Conservation (phyloP, 2,113 vertebrate species). For the Murina feae region DNA sequence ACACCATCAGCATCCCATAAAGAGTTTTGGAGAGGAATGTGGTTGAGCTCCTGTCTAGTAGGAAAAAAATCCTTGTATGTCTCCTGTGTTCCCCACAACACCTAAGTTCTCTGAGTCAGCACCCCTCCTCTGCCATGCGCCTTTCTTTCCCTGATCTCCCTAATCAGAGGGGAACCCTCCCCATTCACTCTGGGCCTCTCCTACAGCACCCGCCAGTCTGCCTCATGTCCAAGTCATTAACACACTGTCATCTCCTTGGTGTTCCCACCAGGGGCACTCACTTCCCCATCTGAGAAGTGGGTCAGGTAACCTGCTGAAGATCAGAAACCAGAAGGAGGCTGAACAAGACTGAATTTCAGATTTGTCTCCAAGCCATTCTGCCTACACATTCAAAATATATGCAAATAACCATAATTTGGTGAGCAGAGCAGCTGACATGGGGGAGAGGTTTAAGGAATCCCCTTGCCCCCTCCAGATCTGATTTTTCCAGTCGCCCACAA, state of each 20-base stretch:
- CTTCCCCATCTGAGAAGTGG: neutral
- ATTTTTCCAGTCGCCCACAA: neutral
- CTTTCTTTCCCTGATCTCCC: neutral
- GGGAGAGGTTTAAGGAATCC: conserved; percentile 36
- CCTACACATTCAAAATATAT: conserved; percentile 5
- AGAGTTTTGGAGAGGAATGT: neutral
- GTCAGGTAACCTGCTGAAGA: neutral
- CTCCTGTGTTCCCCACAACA: neutral
- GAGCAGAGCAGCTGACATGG: neutral
- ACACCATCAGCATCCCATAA: neutral
- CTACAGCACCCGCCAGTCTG: neutral
- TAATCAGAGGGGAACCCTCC: neutral
- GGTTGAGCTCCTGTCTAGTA: neutral
- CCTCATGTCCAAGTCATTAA: neutral
- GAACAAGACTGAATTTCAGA: neutral
- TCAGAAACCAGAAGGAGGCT: neutral
- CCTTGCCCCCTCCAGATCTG: neutral
- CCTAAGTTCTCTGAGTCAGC: neutral
- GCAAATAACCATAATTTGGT: conserved; percentile 34
- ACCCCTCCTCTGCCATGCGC: fast-evolving
- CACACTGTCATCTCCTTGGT: neutral
- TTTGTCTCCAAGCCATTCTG: neutral
- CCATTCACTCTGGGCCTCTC: neutral
- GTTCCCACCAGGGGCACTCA: neutral
- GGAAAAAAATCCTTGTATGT: neutral